Evolutionary conservation across 2,888 invertebrate species (phyloP), one percentile per base, ranked within the genome.

Genomic region (Volucella inflata): DNA sequence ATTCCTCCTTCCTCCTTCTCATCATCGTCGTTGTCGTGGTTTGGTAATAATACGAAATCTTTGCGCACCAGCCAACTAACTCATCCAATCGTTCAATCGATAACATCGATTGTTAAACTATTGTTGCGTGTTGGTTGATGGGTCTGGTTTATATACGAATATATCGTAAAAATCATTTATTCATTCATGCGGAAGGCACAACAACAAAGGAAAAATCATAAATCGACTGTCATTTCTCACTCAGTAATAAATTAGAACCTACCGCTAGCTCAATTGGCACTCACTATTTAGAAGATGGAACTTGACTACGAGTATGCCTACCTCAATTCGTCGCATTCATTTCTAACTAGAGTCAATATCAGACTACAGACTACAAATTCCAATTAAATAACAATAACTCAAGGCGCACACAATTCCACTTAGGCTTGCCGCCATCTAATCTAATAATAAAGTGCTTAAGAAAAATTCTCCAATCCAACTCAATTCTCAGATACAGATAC

Each of bases 321-420:
- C 74, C 80, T 75, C 84, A 84, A 80, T 70, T 75, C 65, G 57
- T 74, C 55, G 64, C 48, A 81, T 81, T 81, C 80, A 82, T 30
- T 55, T n/a, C 30, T 55, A 12, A 21, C 30, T 55, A 12, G 30
- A 21, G 10, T 11, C 14, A 40, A 30, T 30, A 30, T 75, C 75
- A 62, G 55, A 48, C 62, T 57, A 64, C 59, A 64, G 46, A 68
- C 68, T 30, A 6, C 30, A 30, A 30, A 83, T 84, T 71, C 75
- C 80, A 80, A 84, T 84, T 75, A 78, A 78, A 78, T 55, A 76
- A 75, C 80, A 84, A 84, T 84, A 84, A 80, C 70, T 80, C 70
- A 76, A 30, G 30, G 30, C 30, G 59, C 64, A 70, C 36, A 75
- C 76, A 80, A 75, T 71, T 65, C 75, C 30, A 30, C 30, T 30